Base-by-base conservation (phyloP, 30 jellyfish, hydroid and myxozoan species). In the Rhopilema esculentum region DNA sequence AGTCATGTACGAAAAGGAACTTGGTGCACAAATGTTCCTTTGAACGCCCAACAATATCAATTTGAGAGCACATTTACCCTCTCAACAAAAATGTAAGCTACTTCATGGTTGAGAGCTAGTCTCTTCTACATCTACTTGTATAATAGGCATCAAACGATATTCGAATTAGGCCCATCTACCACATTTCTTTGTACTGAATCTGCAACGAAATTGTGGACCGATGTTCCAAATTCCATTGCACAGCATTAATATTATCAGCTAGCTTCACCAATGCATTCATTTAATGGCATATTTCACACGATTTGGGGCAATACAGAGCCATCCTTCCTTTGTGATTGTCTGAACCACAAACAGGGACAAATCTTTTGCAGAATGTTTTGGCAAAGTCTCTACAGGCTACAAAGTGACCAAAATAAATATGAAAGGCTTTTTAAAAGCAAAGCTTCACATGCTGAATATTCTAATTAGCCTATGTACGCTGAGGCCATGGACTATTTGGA, bases 341-440 rank as follows among this genome's bases (percentile, higher is more conserved):
- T 22, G 77, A 40, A 22, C 96, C 96, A 53, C 96, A 87, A 20
- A 78, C 61, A 0, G 96, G 83, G 28, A 24, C 69, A 57, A 87
- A 87, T 49, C 90, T 30, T 52, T 27, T 68, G 69, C 96, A 87
- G 74, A 87, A 78, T 27, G 33, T 27, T 19, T 52, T 67, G 69
- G 88, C 66, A 48, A 77, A 78, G 80, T 87, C 96, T 68, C 70
- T 68, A 80, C 96, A 87, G 1, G 86, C 96, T 87, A 40, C 22
- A 77, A 87, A 23, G 76, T 19, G 24, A 28, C 16, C 23, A 71
- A 71, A 71, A 15, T 8, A n/a, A n/a, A n/a, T n/a, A n/a, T n/a
- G n/a, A n/a, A n/a, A n/a, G n/a, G n/a, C n/a, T n/a, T n/a, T n/a
- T n/a, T n/a, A n/a, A n/a, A n/a, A n/a, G n/a, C n/a, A n/a, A n/a